Evolutionary conservation across 2,797 vertebrate species (phyloP), one percentile per base, ranked within the genome.

Genomic region (Esox masquinongy): DNA sequence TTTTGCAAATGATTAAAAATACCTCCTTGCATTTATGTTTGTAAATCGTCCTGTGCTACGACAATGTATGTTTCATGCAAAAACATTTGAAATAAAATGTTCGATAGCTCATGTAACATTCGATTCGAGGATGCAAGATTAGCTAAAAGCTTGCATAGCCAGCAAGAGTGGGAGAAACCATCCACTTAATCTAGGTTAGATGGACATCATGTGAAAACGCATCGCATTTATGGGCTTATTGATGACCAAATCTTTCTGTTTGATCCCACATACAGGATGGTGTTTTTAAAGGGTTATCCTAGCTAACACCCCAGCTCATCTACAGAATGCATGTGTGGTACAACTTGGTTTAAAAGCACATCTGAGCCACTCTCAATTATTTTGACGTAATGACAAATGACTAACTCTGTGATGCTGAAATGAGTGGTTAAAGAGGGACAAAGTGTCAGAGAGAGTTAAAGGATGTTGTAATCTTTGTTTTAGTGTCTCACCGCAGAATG

Each of bases 401-500:
- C 51, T n/a, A 53, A 53, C 19, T 14, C 19, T 53, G 0, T n/a
- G 5, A 53, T n/a, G 17, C 51, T 16, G 17, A n/a, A 53, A 53
- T n/a, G 51, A 5, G 16, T 2, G 3, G 5, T 31, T 49, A 66
- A n/a, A 26, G 34, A 31, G 12, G 69, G 29, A 69, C 4, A 75
- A 9, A 50, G 7, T 5, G 39, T 19, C 11, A 53, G n/a, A 24
- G 24, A 47, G 53, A 11, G 36, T 26, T 53, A 61, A 22, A 64
- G 39, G 5, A 50, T 76, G 12, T 50, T 66, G 3, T 16, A 34
- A 73, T 63, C 68, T 50, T 64, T 66, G 29, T 31, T 66, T 24
- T 50, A 34, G 51, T 6, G 22, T 76, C 88, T 92, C 85, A 95
- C 95, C 95, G 24, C 95, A 96, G 83, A 96, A 96, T 7, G 95